phyloP scores from a whole-genome alignment of 2,113 vertebrate genomes.

The Etheostoma spectabile region DNA sequence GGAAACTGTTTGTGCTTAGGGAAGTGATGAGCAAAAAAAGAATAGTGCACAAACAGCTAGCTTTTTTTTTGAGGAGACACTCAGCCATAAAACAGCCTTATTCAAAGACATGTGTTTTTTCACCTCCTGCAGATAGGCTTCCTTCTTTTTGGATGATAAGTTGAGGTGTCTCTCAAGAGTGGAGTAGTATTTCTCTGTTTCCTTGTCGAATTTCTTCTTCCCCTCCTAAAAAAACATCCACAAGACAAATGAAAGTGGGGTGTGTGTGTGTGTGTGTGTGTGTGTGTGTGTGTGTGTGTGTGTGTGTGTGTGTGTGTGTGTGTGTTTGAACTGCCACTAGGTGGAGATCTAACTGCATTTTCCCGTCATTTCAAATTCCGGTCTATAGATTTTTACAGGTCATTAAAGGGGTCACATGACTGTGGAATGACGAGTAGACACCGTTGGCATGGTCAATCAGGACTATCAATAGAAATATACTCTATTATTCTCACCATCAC shows the following conservation, averaged over 20 bases:
- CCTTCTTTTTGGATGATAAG: conserved; percentile 96
- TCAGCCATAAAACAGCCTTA: conserved; percentile 52
- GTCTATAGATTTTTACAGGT: conserved; percentile 54
- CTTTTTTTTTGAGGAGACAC: conserved; percentile 27
- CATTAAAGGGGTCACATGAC: conserved; percentile 59
- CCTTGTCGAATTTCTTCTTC: conserved; percentile 97
- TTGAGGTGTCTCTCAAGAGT: conserved; percentile 95
- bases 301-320: not conserved
- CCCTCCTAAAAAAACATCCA: conserved; percentile 86
- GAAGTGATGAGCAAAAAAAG: conserved; percentile 10
- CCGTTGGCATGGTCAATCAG: conserved; percentile 26
- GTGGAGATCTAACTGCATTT: conserved; percentile 73
- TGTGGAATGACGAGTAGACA: conserved; percentile 50
- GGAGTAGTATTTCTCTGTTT: conserved; percentile 96
- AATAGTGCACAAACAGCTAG: not conserved
- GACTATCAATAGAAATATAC: too few species aligned
- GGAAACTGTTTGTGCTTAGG: conserved; percentile 15
- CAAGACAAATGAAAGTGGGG: conserved; percentile 55
- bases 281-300: not conserved
- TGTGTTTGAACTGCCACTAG: conserved; percentile 63
- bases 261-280: not conserved
- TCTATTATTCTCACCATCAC: not conserved
- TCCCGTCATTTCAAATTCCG: conserved; percentile 44
- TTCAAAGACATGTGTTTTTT: conserved; percentile 69
- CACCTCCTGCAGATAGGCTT: conserved; percentile 95